Base-by-base conservation (phyloP, 2,797 vertebrate species). In the Bovichtus diacanthus region DNA sequence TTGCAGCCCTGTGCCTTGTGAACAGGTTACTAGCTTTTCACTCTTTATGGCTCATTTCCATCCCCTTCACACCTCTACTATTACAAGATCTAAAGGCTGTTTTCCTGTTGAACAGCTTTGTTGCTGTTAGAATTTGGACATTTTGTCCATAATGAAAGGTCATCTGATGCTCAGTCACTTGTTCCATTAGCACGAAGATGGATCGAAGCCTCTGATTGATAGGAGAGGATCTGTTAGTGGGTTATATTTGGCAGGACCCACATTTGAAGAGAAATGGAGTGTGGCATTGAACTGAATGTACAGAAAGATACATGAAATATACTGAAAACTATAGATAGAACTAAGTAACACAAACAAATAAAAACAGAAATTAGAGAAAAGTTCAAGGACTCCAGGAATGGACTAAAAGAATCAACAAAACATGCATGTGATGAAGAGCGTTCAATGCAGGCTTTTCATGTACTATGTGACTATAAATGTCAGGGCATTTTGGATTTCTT, bases 1-100 rank as follows among this genome's bases (percentile, higher is more conserved):
- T 81, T 87, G 81, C 84, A 79, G 78, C 84, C 85, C 88, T 83
- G 85, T 70, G 88, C 80, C 82, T 80, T 81, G 78, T 89, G 77
- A 81, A 73, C 72, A 27, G 74, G n/a, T n/a, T n/a, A n/a, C n/a
- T n/a, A 72, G 12, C 19, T 9, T 63, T 54, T 68, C 68, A 62
- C 38, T n/a, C 44, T 25, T 66, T 70, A 64, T 54, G 56, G 21
- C 64, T 87, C 29, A 53, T 80, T 84, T 67, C 27, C 8, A 3
- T 63, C 71, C 71, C 69, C 56, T 65, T 67, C 60, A 66, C 41
- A 25, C 55, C 27, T 72, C 21, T 34, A 12, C 51, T 68, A 61
- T 63, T 31, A 50, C 50, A 70, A 23, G 54, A 78, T 59, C 50
- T 50, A 53, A 39, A 47, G 51, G 36, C 44, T 16, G 11, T 59